Conservation (phyloP, 2,113 vertebrate genomes). For the Macquaria australasica region DNA sequence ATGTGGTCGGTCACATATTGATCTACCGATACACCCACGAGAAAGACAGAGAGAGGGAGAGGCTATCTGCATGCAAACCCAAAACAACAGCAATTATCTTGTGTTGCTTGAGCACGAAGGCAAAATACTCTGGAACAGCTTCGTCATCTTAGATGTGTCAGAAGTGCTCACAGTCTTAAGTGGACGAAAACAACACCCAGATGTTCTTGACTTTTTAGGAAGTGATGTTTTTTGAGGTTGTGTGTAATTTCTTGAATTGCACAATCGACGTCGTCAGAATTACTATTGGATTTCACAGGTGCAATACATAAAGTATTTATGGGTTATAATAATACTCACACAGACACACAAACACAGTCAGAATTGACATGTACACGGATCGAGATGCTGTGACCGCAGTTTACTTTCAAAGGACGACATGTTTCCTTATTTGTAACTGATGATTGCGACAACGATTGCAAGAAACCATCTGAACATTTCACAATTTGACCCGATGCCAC, state of each 20-base stretch:
- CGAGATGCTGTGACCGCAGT: neutral
- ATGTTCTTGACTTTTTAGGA: conserved; percentile 47
- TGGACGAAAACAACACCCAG: conserved; percentile 36
- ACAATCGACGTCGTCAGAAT: conserved; percentile 13
- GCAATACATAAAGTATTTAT: neutral
- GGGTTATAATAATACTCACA: neutral
- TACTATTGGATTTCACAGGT: neutral
- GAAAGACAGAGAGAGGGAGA: neutral
- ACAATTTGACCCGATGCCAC: neutral
- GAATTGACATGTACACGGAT: neutral
- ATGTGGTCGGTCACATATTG: conserved; percentile 22
- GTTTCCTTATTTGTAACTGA: neutral
- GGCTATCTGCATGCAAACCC: neutral
- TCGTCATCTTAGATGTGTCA: conserved; percentile 14
- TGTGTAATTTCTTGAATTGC: conserved; percentile 52
- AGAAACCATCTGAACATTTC: conserved; percentile 3
- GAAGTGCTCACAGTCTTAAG: neutral
- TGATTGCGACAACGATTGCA: neutral
- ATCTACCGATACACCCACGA: conserved; percentile 2
- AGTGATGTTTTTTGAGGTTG: conserved; percentile 24
- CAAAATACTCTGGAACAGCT: neutral
- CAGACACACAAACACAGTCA: neutral
- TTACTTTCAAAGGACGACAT: neutral
- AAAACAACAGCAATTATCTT: conserved; percentile 24
- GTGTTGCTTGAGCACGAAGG: neutral